A percentile compares a stretch with the other conserved stretches of the same genome.
Evolutionary conservation across 1,140 invertebrate species (phyloP).

Genomic region (Dysdera silvatica): DNA sequence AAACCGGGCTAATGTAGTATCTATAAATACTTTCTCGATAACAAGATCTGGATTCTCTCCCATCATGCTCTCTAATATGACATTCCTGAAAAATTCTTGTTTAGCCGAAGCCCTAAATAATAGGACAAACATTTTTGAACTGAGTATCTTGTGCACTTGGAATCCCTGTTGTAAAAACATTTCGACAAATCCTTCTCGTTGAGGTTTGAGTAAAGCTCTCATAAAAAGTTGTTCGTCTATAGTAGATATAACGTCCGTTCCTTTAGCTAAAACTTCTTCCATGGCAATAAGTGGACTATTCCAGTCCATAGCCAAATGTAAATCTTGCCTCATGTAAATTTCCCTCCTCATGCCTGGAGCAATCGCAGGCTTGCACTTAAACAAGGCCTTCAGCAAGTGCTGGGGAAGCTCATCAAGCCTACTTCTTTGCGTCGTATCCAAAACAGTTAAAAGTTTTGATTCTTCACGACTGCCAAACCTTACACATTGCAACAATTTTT

Average conservation of each 20-base stretch:
- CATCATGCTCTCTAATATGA: conserved; percentile 41
- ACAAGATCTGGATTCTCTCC: conserved; percentile 25
- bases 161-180: conserved; percentile 43
- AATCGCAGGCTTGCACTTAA: conserved; percentile 41
- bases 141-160: conserved; percentile 40
- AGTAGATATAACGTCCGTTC: conserved; percentile 39
- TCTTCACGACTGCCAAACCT: conserved; percentile 40
- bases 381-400: conserved; percentile 43
- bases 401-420: conserved; percentile 40
- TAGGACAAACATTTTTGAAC: conserved; percentile 36
- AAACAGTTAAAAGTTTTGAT: conserved; percentile 40
- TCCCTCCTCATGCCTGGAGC: too few relatives aligned
- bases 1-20: conserved; percentile 28
- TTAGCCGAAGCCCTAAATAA: conserved; percentile 42
- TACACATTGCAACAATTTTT: conserved; percentile 40
- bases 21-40: conserved; percentile 18
- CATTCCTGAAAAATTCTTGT: conserved; percentile 41
- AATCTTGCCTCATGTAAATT: conserved; percentile 36
- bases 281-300: conserved; percentile 42
- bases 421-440: conserved; percentile 39
- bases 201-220: conserved; percentile 39
- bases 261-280: conserved; percentile 41
- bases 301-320: conserved; percentile 44
- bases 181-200: conserved; percentile 44
- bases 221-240: conserved; percentile 43